These are phyloP conservation scores for Platynereis dumerilii DNA, from an alignment of 2,888 invertebrate species.

Conservation along the genomic window DNA sequence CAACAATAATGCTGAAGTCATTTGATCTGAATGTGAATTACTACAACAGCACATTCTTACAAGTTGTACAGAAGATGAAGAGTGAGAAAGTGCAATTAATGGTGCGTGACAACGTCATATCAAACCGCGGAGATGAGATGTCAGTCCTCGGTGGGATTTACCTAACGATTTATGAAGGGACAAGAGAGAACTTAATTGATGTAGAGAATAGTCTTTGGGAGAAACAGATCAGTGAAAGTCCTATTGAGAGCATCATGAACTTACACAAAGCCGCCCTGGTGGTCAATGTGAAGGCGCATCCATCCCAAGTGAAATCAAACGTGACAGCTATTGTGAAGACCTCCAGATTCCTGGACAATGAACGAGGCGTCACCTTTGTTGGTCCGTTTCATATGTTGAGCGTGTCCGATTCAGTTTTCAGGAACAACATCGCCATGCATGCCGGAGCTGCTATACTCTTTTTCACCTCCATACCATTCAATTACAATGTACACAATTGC, in stretches of 20 bases:
- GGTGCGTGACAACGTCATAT: slow-evolving; percentile 16
- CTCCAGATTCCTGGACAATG: slow-evolving; percentile 29
- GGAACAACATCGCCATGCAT: slow-evolving; percentile 31
- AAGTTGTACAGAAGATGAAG: slow-evolving; percentile 14
- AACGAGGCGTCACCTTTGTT: slow-evolving; percentile 30
- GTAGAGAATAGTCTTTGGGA: slow-evolving; percentile 31
- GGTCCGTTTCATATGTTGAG: slow-evolving; percentile 24
- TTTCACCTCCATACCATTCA: slow-evolving; percentile 15
- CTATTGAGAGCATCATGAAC: slow-evolving; percentile 37
- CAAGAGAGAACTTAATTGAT: slow-evolving; percentile 16
- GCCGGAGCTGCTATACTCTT: slow-evolving; percentile 34
- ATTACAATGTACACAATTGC: slow-evolving; percentile 11
- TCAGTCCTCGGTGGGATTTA: slow-evolving; percentile 33
- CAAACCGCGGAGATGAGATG: slow-evolving; percentile 6
- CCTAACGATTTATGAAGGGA: slow-evolving; percentile 23
- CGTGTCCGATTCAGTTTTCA: slow-evolving; percentile 16
- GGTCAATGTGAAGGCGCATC: neutral
- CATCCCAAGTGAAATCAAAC: slow-evolving; percentile 4
- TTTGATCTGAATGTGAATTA: slow-evolving; percentile 8
- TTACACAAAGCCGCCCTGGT: slow-evolving; percentile 33
- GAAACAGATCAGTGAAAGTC: slow-evolving; percentile 29
- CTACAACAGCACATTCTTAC: slow-evolving; percentile 19
- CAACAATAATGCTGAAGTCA: slow-evolving; percentile 11
- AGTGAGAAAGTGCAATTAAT: neutral
- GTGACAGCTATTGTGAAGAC: slow-evolving; percentile 19